A percentile compares a stretch with the other conserved stretches of the same genome.
phyloP scores from a whole-genome alignment of 2,888 invertebrate genomes.

The Imbricaverruca yamaguchii region DNA sequence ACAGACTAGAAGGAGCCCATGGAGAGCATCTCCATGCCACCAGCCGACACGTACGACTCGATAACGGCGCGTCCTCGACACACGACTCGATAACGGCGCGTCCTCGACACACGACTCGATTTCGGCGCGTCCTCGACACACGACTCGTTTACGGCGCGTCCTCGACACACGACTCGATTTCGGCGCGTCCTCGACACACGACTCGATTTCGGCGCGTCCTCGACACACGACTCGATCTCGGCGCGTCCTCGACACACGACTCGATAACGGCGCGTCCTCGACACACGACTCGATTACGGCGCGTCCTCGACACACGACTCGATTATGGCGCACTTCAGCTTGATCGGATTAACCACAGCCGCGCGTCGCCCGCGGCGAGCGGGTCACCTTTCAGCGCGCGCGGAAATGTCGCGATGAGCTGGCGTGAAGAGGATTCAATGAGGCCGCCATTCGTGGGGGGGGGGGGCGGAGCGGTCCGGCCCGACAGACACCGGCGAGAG shows the following conservation, averaged over 20 bases:
- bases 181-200: too few relatives aligned
- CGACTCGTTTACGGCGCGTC: too few relatives aligned
- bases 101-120: too few relatives aligned
- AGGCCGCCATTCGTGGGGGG: background rate
- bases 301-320: background rate
- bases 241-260: background rate
- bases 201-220: too few relatives aligned
- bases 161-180: too few relatives aligned
- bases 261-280: background rate
- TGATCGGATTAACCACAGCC: background rate
- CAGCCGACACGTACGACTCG: too few relatives aligned
- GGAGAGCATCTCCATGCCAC: too few relatives aligned
- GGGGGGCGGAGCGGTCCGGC: background rate
- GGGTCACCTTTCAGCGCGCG: background rate
- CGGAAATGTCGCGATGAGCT: background rate
- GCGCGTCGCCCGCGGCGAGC: background rate
- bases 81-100: too few relatives aligned
- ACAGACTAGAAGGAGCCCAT: too few relatives aligned
- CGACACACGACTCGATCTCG: background rate
- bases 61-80: too few relatives aligned
- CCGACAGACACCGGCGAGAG: background rate
- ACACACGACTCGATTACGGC: background rate
- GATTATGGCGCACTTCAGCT: background rate
- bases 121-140: too few relatives aligned
- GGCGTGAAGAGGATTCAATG: background rate